Evolutionary conservation across 23 tunicate genomes (phyloP), one percentile per base, ranked within the genome.

Genomic region (Styela clava): DNA sequence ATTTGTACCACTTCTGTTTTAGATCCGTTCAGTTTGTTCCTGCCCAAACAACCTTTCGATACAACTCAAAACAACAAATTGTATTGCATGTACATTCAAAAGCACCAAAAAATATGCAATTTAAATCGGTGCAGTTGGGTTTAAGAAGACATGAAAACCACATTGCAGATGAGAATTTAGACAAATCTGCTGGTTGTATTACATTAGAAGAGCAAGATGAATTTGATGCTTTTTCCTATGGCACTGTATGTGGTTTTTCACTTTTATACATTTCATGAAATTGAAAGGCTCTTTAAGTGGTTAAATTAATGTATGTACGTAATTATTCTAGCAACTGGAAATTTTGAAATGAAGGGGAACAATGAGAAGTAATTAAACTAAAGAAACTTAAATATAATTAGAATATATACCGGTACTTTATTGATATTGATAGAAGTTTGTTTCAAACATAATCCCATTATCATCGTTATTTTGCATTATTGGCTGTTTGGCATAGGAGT

Each of bases 1-100:
- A n/a, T n/a, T n/a, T n/a, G n/a, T n/a, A n/a, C n/a, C n/a, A n/a
- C n/a, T n/a, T 7, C 56, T 63, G 2, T 22, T 83, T 24, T 85
- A 91, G 97, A 0, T 86, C 90, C 1, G 72, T 91, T 69, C 90
- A 82, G 76, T 86, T 91, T 37, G 30, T 69, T 31, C 90, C 97
- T 24, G 97, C 85, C 31, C 74, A 73, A 78, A 86, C 87, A 74
- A 91, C 82, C 69, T 81, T 91, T 29, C 81, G 77, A 63, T 31
- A 44, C 30, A 69, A 86, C 62, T 61, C 86, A 2, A 29, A 63
- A 22, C 97, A 91, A 25, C 20, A 35, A 24, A 64, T 91, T 70
- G 80, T 65, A 44, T 19, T 91, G 29, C 35, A 24, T 24, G 79
- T 91, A 0, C 68, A 21, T 3, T 82, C 84, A 20, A 62, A 68